phyloP scores from a whole-genome alignment of 2,797 vertebrate genomes.

The Danio jaintianensis region DNA sequence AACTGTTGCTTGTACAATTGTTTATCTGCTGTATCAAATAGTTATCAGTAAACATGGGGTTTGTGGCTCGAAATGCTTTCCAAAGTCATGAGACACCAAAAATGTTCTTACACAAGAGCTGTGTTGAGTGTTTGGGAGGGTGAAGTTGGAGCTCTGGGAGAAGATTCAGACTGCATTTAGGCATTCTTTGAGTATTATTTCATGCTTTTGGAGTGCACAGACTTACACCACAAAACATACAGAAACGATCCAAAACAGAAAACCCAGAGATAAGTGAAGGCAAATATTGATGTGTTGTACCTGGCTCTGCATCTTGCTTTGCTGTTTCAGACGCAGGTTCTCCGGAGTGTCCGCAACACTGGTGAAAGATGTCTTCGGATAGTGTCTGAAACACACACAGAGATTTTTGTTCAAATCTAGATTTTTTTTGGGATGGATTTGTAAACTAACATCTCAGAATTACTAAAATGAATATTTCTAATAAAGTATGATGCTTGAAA shows the following conservation, averaged over 20 bases:
- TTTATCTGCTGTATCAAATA: background rate
- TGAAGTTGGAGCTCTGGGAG: constrained; percentile 3
- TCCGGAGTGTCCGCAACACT: constrained; percentile 96
- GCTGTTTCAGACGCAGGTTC: constrained; percentile 96
- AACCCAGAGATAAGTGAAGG: background rate
- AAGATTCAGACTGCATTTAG: background rate
- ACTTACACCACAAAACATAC: background rate
- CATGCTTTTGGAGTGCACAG: background rate
- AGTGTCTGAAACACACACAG: constrained; percentile 85
- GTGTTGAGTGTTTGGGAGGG: background rate
- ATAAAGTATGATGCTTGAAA: background rate
- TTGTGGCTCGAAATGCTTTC: background rate
- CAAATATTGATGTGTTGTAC: constrained; percentile 68
- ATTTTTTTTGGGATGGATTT: background rate
- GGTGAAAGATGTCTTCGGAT: constrained; percentile 96
- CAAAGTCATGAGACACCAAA: background rate
- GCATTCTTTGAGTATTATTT: background rate
- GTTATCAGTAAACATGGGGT: background rate
- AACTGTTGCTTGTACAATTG: background rate
- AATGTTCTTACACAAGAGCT: background rate
- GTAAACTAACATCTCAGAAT: background rate
- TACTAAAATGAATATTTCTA: background rate
- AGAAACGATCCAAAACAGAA: background rate
- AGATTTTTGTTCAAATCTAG: background rate
- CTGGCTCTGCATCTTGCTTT: constrained; percentile 96